Percentiles rank a stretch among this genome's conserved stretches.
Evolutionary conservation across 2,888 invertebrate species (phyloP).

Genomic region (Itoplectis maculator): DNA sequence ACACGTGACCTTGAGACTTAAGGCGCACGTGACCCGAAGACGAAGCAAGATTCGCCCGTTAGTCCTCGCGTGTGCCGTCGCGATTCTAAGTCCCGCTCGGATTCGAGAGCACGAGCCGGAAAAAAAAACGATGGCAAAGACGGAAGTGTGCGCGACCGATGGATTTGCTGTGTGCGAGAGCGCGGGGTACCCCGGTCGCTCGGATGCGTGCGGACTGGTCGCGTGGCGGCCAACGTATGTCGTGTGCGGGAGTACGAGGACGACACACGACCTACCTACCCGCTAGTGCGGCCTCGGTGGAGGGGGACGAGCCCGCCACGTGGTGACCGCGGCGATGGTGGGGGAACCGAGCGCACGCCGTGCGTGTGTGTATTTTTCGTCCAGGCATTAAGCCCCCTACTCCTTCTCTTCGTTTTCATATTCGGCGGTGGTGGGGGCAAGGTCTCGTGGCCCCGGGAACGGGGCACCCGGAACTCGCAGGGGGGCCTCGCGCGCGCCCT

Average conservation of each 20-base stretch:
- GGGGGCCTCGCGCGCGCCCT: conserved; percentile 10
- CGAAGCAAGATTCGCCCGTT: no score
- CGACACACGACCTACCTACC: conserved; percentile 81
- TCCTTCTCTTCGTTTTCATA: no score
- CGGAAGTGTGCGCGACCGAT: not conserved
- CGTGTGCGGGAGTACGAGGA: conserved; percentile 83
- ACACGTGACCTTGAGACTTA: not conserved
- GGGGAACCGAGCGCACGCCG: no score
- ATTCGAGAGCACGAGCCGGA: not conserved
- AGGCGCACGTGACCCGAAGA: conserved; percentile 9
- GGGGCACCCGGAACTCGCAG: not conserved
- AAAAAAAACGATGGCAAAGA: not conserved
- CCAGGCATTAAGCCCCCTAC: no score
- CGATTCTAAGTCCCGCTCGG: no score
- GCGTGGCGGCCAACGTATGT: conserved; percentile 85
- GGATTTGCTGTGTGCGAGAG: conserved; percentile 25
- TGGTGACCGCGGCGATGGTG: conserved; percentile 71
- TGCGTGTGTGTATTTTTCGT: conserved; percentile 65
- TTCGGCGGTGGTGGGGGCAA: not conserved
- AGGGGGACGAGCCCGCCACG: conserved; percentile 74
- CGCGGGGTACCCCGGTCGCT: conserved; percentile 61
- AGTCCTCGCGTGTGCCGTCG: conserved; percentile 42
- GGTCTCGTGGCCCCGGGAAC: conserved; percentile 6
- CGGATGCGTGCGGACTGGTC: conserved; percentile 83
- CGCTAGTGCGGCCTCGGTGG: conserved; percentile 68